Percentiles rank a stretch among this genome's conserved stretches.
These are phyloP conservation scores for Pecten maximus DNA, from an alignment of 2,888 invertebrate species.

Conservation along the genomic window DNA sequence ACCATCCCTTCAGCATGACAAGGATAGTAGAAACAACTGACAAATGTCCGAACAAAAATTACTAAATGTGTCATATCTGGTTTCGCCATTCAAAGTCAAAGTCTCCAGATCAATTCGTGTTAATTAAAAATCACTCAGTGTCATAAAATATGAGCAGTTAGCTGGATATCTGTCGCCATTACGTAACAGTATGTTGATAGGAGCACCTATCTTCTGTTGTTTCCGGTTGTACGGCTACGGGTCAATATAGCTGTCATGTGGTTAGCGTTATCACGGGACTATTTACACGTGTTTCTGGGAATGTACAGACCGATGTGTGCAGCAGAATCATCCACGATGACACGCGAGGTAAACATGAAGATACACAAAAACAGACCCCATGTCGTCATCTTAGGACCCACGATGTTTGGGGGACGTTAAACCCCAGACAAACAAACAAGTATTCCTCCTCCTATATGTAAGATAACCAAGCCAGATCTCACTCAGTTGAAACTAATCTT, in stretches of 20 bases:
- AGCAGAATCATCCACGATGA: not conserved
- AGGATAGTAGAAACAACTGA: not conserved
- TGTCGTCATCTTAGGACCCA: not conserved
- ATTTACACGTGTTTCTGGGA: conserved; percentile 11
- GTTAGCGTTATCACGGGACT: not conserved
- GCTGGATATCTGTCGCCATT: not conserved
- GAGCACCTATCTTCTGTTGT: not conserved
- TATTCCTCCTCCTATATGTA: not conserved
- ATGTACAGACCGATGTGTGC: not conserved
- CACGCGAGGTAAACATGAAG: not conserved
- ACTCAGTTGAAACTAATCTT: not conserved
- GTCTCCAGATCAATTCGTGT: not conserved
- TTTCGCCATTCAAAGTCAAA: not conserved
- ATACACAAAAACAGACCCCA: not conserved
- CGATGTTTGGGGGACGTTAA: too few species aligned
- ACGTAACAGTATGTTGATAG: not conserved
- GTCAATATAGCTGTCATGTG: not conserved
- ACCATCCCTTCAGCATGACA: too few species aligned
- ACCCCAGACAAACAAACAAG: too few species aligned
- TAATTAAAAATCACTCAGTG: conserved; percentile 17
- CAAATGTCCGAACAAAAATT: not conserved
- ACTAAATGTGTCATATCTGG: not conserved
- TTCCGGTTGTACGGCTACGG: conserved; percentile 1
- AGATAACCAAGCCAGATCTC: not conserved
- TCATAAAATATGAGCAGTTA: not conserved